A percentile compares a stretch with the other conserved stretches of the same genome.
phyloP scores from a whole-genome alignment of 92 coral and sea anemone species.

The Metridium senile region DNA sequence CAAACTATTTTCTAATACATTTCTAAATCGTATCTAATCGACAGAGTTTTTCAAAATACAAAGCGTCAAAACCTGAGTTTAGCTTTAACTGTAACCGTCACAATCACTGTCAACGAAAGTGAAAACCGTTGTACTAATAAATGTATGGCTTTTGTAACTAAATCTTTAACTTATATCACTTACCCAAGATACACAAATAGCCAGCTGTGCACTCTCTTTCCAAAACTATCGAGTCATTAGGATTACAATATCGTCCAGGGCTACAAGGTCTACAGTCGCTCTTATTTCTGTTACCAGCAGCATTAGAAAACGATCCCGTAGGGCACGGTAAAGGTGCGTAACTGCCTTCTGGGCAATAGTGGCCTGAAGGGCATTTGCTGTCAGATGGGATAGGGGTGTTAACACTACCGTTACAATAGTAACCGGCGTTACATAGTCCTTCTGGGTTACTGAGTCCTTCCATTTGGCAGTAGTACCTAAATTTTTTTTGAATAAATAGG shows the following conservation, averaged over 20 bases:
- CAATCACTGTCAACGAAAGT: no score
- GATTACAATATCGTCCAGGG: constrained; percentile 91
- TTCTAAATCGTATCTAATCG: no score
- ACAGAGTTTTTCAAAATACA: no score
- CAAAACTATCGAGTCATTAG: constrained; percentile 69
- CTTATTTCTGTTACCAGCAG: constrained; percentile 73
- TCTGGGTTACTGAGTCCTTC: constrained; percentile 81
- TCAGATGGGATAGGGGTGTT: constrained; percentile 74
- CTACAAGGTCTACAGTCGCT: constrained; percentile 95
- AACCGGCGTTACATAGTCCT: constrained; percentile 84
- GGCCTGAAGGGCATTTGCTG: constrained; percentile 84
- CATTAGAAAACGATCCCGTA: constrained; percentile 91
- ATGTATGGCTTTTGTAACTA: background rate
- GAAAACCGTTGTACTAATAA: no score
- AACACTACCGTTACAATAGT: constrained; percentile 80
- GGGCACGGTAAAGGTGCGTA: constrained; percentile 88
- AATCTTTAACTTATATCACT: background rate
- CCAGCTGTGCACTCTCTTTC: constrained; percentile 82
- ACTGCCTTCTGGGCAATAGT: constrained; percentile 89
- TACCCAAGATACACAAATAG: constrained; percentile 10
- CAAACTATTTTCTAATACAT: no score
- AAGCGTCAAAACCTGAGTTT: no score
- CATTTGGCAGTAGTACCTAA: constrained; percentile 77
- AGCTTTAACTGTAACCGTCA: no score
- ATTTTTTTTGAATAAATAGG: background rate